These are phyloP conservation scores for Anguilla anguilla DNA, from an alignment of 2,797 vertebrate genomes.

Conservation along the genomic window DNA sequence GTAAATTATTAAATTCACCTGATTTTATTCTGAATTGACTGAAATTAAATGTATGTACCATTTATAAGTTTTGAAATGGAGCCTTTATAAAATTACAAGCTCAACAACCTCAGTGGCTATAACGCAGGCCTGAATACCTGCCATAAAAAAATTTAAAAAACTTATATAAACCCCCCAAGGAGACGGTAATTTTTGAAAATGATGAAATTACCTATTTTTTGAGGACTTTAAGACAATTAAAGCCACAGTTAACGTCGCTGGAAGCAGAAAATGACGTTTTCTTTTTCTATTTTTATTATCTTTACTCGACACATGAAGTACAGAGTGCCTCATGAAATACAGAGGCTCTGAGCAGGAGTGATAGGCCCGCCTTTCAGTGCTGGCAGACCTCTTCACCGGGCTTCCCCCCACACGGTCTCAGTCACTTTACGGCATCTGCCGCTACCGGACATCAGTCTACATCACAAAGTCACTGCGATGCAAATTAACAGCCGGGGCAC, in stretches of 20 bases:
- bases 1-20: too few relatives aligned
- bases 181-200: not conserved
- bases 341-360: not conserved
- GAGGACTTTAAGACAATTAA: not conserved
- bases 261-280: not conserved
- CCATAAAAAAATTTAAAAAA: too few relatives aligned
- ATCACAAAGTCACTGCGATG: not conserved
- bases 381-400: not conserved
- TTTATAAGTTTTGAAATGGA: too few relatives aligned
- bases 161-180: not conserved
- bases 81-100: too few relatives aligned
- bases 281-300: not conserved
- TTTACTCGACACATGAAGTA: not conserved
- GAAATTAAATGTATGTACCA: too few relatives aligned
- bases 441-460: not conserved
- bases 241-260: not conserved
- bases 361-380: not conserved
- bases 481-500: not conserved
- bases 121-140: too few relatives aligned
- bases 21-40: not conserved
- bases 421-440: not conserved
- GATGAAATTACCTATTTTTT: not conserved
- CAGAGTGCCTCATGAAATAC: not conserved
- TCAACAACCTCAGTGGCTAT: too few relatives aligned
- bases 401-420: not conserved